These are phyloP conservation scores for Nomada ruficornis DNA, from an alignment of 2,888 invertebrate species.

Conservation along the genomic window DNA sequence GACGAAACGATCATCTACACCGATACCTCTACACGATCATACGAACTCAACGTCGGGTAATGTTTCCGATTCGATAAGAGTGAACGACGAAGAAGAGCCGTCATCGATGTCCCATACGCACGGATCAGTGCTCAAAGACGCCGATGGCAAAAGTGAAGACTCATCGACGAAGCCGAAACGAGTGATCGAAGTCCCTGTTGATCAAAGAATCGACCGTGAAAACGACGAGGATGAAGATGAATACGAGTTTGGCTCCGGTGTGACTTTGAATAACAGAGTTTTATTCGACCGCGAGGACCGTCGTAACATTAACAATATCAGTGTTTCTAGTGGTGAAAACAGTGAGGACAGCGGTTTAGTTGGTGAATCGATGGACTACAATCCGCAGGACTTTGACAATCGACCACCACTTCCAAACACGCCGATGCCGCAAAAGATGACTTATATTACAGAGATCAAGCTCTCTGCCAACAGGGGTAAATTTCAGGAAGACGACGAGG, in stretches of 20 bases:
- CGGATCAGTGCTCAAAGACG: conserved; percentile 34
- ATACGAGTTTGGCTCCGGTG: conserved; percentile 76
- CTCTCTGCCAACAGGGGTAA: conserved; percentile 85
- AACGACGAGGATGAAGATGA: conserved; percentile 74
- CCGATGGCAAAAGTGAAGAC: conserved; percentile 27
- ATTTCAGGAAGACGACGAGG: conserved; percentile 51
- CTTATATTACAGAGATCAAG: conserved; percentile 91
- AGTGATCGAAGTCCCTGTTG: conserved; percentile 63
- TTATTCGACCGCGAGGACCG: conserved; percentile 70
- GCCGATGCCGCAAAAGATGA: conserved; percentile 84
- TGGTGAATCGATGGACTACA: conserved; percentile 78
- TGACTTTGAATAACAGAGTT: conserved; percentile 76
- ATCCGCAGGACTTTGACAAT: conserved; percentile 71
- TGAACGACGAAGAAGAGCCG: conserved; percentile 11
- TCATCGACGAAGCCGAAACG: conserved; percentile 57
- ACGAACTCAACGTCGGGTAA: conserved; percentile 28
- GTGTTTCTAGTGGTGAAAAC: conserved; percentile 81
- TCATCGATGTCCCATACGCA: conserved; percentile 7
- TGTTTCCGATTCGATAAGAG: conserved; percentile 32
- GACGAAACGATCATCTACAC: conserved; percentile 43
- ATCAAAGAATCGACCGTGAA: conserved; percentile 62
- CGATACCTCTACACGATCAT: conserved; percentile 49
- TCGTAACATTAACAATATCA: conserved; percentile 80
- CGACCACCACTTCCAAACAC: conserved; percentile 83
- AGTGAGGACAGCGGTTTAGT: conserved; percentile 80